Conservation (phyloP, 2,797 vertebrate species). For the Pelobates cultripes region DNA sequence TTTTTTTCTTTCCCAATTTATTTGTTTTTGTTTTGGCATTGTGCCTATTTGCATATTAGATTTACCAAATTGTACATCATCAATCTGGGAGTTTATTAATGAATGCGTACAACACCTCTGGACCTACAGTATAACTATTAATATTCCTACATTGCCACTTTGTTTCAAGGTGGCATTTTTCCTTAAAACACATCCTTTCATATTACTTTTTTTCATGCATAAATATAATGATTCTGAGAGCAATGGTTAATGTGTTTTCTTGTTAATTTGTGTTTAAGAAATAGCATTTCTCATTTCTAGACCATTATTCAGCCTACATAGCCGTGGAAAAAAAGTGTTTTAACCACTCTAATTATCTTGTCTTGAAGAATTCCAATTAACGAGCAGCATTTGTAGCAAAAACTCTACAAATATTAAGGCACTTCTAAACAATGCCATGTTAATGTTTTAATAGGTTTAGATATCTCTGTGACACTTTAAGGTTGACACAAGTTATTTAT, state of each 20-base stretch:
- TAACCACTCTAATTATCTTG: constrained; percentile 21
- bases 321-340: constrained; percentile 3
- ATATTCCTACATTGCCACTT: background rate
- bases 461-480: constrained; percentile 15
- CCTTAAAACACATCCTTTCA: background rate
- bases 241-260: background rate
- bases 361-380: constrained; percentile 17
- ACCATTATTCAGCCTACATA: background rate
- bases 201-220: background rate
- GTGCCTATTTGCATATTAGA: too few relatives aligned
- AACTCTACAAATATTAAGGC: constrained; percentile 8
- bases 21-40: too few relatives aligned
- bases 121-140: background rate
- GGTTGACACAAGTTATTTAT: background rate
- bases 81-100: too few relatives aligned
- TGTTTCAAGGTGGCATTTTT: background rate
- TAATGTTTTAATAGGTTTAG: constrained; percentile 24
- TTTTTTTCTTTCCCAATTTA: too few relatives aligned
- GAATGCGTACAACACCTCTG: too few relatives aligned
- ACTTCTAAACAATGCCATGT: background rate
- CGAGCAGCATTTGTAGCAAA: constrained; percentile 3
- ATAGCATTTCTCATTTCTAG: background rate
- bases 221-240: background rate
- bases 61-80: too few relatives aligned
- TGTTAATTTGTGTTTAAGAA: background rate